A percentile compares a stretch with the other conserved stretches of the same genome.
phyloP scores from a whole-genome alignment of 2,888 invertebrate genomes.

The Tachina lurida region DNA sequence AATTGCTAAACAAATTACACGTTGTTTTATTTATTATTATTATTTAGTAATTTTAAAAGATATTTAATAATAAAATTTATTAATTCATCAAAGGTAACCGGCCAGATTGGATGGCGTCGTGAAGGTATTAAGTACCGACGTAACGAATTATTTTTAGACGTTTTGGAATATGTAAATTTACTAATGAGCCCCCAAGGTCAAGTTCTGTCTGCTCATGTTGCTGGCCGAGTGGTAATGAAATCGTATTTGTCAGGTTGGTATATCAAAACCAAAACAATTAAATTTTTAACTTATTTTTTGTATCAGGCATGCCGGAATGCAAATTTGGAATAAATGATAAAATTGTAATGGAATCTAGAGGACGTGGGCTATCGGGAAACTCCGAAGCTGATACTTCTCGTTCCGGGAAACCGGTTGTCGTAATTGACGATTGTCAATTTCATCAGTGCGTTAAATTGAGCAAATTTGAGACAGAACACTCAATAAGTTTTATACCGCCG shows the following conservation, averaged over 20 bases:
- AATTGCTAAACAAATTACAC: too few relatives aligned
- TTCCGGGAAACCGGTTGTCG: slow-evolving; percentile 99
- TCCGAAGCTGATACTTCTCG: slow-evolving; percentile 91
- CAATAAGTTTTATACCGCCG: slow-evolving; percentile 99
- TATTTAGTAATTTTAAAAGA: too few relatives aligned
- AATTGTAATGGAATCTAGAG: slow-evolving; percentile 98
- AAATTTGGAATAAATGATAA: slow-evolving; percentile 99
- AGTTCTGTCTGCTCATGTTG: slow-evolving; percentile 99
- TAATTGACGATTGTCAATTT: slow-evolving; percentile 99
- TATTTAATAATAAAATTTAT: background rate
- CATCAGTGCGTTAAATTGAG: slow-evolving; percentile 99
- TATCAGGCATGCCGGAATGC: slow-evolving; percentile 98
- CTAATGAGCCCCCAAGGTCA: slow-evolving; percentile 99
- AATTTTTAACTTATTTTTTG: background rate
- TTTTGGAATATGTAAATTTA: slow-evolving; percentile 98
- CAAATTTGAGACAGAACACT: slow-evolving; percentile 99
- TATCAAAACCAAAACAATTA: background rate
- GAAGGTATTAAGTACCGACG: slow-evolving; percentile 99
- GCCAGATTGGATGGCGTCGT: slow-evolving; percentile 99
- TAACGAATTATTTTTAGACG: slow-evolving; percentile 99
- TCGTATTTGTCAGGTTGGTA: slow-evolving; percentile 92
- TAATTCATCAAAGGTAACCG: slow-evolving; percentile 86
- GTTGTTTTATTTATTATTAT: too few relatives aligned
- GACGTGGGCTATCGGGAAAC: slow-evolving; percentile 89
- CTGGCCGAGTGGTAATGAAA: slow-evolving; percentile 99